phyloP scores from a whole-genome alignment of 2,113 vertebrate species.

The Lophochroa leadbeateri region DNA sequence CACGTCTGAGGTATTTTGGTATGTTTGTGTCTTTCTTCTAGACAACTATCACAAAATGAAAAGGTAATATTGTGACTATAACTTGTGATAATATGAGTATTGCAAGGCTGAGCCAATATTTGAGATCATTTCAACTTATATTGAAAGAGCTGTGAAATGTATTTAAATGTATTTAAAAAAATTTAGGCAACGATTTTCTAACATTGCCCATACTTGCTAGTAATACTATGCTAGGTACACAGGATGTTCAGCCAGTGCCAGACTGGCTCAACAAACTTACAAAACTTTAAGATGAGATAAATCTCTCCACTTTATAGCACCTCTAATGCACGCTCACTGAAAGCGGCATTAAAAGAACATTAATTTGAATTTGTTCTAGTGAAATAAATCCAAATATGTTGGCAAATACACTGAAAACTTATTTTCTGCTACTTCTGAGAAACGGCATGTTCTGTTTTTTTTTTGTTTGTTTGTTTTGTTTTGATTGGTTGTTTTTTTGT shows the following conservation, averaged over 20 bases:
- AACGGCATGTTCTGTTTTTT: not conserved
- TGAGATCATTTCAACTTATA: not conserved
- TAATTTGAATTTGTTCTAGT: not conserved
- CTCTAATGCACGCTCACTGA: not conserved
- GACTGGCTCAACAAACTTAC: not conserved
- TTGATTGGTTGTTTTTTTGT: not conserved
- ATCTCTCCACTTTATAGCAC: not conserved
- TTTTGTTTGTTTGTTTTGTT: not conserved
- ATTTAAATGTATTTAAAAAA: not conserved
- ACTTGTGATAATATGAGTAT: not conserved
- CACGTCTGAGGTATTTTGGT: not conserved
- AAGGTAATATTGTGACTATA: not conserved
- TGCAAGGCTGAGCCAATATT: not conserved
- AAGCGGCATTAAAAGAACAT: not conserved
- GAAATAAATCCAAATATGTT: not conserved
- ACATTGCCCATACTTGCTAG: not conserved
- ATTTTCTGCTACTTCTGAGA: not conserved
- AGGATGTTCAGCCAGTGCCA: not conserved
- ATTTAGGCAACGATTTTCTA: not conserved
- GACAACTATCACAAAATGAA: not conserved
- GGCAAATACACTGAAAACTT: not conserved
- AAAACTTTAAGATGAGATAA: not conserved
- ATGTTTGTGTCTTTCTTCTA: not conserved
- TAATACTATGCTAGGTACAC: not conserved
- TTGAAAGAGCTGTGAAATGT: not conserved